Conservation (phyloP, 2,113 vertebrate genomes). For the Onychorhynchus coronatus region DNA sequence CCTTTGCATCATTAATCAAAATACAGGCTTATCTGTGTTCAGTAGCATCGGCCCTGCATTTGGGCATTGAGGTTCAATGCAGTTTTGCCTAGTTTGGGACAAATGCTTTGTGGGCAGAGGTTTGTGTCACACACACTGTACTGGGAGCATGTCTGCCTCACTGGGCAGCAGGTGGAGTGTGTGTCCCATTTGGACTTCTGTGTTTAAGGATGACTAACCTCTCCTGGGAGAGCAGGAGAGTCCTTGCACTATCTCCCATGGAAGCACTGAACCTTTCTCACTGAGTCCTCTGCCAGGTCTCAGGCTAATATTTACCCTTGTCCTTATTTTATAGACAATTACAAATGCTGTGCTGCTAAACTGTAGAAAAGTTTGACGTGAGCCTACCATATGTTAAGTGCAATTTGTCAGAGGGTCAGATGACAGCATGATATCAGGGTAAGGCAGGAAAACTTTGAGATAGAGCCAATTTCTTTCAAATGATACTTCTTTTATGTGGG, state of each 20-base stretch:
- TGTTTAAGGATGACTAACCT: neutral
- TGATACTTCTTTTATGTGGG: neutral
- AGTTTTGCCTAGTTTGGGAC: neutral
- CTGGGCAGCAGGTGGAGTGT: neutral
- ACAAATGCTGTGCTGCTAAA: neutral
- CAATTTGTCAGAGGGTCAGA: neutral
- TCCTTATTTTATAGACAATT: neutral
- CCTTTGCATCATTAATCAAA: neutral
- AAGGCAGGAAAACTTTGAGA: neutral
- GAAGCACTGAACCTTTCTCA: neutral
- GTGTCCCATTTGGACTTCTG: neutral
- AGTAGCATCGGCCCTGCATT: neutral
- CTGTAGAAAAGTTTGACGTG: neutral
- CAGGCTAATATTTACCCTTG: neutral
- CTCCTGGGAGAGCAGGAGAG: neutral
- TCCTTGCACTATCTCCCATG: neutral
- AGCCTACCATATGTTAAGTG: neutral
- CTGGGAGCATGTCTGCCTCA: neutral
- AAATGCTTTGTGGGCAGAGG: neutral
- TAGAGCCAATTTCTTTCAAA: neutral
- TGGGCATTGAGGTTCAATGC: neutral
- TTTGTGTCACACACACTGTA: fast-evolving
- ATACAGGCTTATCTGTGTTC: neutral
- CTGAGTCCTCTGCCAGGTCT: neutral
- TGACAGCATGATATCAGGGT: neutral